Conservation (phyloP, 2,113 vertebrate genomes). For the Psammodynastes pulverulentus region DNA sequence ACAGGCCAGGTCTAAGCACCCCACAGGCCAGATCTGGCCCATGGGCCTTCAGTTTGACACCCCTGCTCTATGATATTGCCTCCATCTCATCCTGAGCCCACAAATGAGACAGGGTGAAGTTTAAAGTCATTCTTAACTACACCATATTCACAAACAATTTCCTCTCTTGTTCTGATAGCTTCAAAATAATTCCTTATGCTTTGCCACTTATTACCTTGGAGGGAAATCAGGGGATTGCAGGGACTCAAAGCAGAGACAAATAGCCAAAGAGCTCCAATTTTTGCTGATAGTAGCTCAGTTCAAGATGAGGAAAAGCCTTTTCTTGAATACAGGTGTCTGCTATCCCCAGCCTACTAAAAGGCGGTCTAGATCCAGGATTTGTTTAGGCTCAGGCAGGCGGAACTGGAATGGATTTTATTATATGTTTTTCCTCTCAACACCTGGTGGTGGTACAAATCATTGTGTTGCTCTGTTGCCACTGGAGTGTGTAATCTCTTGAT, state of each 20-base stretch:
- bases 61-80: not conserved
- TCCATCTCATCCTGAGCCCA: not conserved
- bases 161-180: not conserved
- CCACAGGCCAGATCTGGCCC: too few relatives aligned
- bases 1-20: too few relatives aligned
- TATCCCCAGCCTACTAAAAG: not conserved
- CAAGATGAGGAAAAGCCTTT: not conserved
- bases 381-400: not conserved
- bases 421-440: not conserved
- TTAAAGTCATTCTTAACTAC: not conserved
- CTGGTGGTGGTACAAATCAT: not conserved
- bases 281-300: not conserved
- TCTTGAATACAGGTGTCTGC: not conserved
- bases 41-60: too few relatives aligned
- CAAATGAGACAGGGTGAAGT: not conserved
- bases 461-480: not conserved
- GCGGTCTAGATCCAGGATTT: not conserved
- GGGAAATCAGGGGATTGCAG: not conserved
- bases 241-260: not conserved
- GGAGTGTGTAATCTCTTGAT: not conserved
- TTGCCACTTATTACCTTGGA: not conserved
- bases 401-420: not conserved
- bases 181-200: not conserved
- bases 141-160: not conserved
- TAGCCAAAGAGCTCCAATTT: not conserved